Evolutionary conservation across 2,797 vertebrate genomes (phyloP), one percentile per base, ranked within the genome.

Genomic region (Pipistrellus nathusii): DNA sequence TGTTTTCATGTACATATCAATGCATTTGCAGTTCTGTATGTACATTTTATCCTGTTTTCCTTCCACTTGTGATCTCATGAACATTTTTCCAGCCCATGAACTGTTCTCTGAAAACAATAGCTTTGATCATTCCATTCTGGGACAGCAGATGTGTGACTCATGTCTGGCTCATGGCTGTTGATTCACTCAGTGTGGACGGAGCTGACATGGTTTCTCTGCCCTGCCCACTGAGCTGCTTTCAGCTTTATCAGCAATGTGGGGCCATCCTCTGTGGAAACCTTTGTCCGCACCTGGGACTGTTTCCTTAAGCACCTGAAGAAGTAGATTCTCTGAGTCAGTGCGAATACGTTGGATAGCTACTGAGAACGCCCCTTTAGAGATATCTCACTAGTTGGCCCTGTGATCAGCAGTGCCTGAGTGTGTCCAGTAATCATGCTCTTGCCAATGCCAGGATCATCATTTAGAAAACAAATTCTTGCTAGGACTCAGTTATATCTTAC

Each of bases 371-470:
- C 27, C 5, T 35, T 59, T 48, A 27, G 69, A 72, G 25, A 83
- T 8, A 59, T 10, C 30, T 35, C 25, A 18, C 25, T 30, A 0
- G 0, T 32, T 30, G 62, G 14, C 5, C 2, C 27, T 25, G 41
- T 32, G 13, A 57, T 44, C 46, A n/a, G 30, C 1, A 12, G 4
- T 17, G 7, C 53, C 25, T 4, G 5, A 7, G 25, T 2, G 4
- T 8, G 66, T 20, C 13, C 64, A 3, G 3, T 66, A 20, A n/a
- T 11, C 27, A 4, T 12, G 5, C 15, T 6, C 18, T 59, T 5
- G 38, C 30, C 48, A 35, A n/a, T 2, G 30, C 9, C 10, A 4
- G 32, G 72, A 21, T 80, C 17, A 21, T 8, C 30, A n/a, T 68
- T 57, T 35, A 85, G 68, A 13, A 62, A 92, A 51, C 8, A 20